A percentile compares a stretch with the other conserved stretches of the same genome.
Evolutionary conservation across 2,888 invertebrate genomes (phyloP).

Genomic region (Andricus quercusramuli): DNA sequence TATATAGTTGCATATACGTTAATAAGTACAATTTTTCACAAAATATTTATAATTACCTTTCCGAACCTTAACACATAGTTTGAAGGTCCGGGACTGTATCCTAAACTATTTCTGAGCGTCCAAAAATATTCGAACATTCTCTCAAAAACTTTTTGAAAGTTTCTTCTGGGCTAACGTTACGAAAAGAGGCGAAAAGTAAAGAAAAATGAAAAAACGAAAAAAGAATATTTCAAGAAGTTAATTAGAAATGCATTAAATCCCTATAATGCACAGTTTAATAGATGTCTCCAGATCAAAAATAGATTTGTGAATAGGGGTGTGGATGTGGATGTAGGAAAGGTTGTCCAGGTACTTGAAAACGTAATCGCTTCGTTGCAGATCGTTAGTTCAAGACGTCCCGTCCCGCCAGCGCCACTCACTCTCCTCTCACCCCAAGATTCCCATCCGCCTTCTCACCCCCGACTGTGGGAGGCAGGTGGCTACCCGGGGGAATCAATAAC

Average conservation of each 20-base stretch:
- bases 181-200: too few relatives aligned
- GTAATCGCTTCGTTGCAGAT: slow-evolving; percentile 43
- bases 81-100: too few relatives aligned
- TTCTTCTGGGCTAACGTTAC: too few relatives aligned
- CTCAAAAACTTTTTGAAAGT: too few relatives aligned
- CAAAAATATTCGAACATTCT: too few relatives aligned
- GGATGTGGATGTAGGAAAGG: neutral
- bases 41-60: too few relatives aligned
- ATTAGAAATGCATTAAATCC: neutral
- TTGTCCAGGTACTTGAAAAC: slow-evolving; percentile 39
- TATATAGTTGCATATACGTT: too few relatives aligned
- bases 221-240: neutral
- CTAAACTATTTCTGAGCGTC: too few relatives aligned
- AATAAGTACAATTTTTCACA: too few relatives aligned
- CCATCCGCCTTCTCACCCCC: slow-evolving; percentile 29
- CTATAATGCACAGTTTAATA: neutral
- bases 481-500: slow-evolving; percentile 78
- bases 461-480: slow-evolving; percentile 62
- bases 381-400: slow-evolving; percentile 49
- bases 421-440: slow-evolving; percentile 48
- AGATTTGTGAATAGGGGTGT: neutral
- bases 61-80: too few relatives aligned
- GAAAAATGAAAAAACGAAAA: neutral
- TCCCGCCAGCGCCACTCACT: slow-evolving; percentile 25
- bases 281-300: neutral